phyloP scores from a whole-genome alignment of 1,140 invertebrate species.

The Atopsyche davidsoni region DNA sequence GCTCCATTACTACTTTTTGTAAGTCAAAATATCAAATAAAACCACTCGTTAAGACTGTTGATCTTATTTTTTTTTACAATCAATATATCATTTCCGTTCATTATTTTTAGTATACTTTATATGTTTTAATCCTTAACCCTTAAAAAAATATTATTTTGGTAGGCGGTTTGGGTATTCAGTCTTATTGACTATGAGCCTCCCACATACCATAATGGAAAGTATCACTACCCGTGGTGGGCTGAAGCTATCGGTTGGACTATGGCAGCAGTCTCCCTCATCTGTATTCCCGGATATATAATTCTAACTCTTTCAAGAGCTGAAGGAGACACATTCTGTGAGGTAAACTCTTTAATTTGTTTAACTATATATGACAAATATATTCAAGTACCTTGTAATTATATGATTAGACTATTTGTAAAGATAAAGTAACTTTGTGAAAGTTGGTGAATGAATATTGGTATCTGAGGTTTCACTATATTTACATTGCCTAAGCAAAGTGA shows the following conservation, averaged over 20 bases:
- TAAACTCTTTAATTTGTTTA: slow-evolving; percentile 38
- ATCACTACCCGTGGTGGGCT: slow-evolving; percentile 79
- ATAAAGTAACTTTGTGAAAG: neutral
- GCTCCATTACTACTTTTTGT: slow-evolving; percentile 76
- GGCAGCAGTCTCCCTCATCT: slow-evolving; percentile 73
- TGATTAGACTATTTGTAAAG: no score
- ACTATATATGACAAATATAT: no score
- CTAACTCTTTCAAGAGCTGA: slow-evolving; percentile 63
- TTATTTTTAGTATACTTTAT: slow-evolving; percentile 1
- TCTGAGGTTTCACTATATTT: no score
- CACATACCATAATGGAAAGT: slow-evolving; percentile 68
- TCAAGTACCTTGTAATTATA: no score
- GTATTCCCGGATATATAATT: slow-evolving; percentile 76
- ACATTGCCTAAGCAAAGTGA: no score
- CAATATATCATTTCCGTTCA: slow-evolving; percentile 1
- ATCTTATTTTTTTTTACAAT: neutral
- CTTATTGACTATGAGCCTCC: slow-evolving; percentile 80
- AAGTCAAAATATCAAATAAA: no score
- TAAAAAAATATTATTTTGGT: slow-evolving; percentile 30
- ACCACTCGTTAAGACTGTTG: no score
- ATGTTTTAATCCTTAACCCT: neutral
- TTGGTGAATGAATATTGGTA: no score
- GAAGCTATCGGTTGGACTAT: slow-evolving; percentile 82
- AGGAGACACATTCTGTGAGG: slow-evolving; percentile 66
- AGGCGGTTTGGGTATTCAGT: slow-evolving; percentile 81